phyloP scores from a whole-genome alignment of 2,797 vertebrate genomes.

The Stomatorhinus walkeri region DNA sequence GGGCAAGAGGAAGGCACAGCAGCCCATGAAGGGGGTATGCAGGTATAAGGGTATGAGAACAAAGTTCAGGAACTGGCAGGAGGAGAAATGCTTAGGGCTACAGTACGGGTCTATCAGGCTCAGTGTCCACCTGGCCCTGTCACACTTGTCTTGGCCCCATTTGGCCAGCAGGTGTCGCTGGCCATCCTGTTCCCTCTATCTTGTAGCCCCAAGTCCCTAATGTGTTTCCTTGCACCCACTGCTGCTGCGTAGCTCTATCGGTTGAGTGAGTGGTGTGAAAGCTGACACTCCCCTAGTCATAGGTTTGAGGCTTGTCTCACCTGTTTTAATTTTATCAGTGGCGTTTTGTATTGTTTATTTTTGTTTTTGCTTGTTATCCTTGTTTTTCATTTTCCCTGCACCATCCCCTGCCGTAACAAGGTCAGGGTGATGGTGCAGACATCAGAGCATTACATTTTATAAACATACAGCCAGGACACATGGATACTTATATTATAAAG shows the following conservation, averaged over 20 bases:
- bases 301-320: neutral
- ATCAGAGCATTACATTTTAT: neutral
- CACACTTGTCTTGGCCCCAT: neutral
- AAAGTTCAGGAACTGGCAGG: slow-evolving; percentile 77
- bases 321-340: neutral
- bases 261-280: neutral
- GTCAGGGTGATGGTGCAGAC: neutral
- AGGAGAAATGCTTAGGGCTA: slow-evolving; percentile 23
- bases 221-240: neutral
- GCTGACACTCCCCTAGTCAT: neutral
- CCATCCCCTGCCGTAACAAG: neutral
- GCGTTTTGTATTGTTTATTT: neutral
- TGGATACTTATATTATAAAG: neutral
- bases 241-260: neutral
- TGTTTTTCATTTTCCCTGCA: neutral
- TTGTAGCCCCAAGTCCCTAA: neutral
- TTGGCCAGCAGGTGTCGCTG: neutral
- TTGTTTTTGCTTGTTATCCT: neutral
- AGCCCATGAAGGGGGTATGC: slow-evolving; percentile 75
- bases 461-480: neutral
- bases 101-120: neutral
- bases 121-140: neutral
- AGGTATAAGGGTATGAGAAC: slow-evolving; percentile 71
- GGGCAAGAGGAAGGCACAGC: slow-evolving; percentile 82
- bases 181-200: neutral